These are phyloP conservation scores for Hyppa rectilinea DNA, from an alignment of 2,888 invertebrate genomes.

Conservation along the genomic window DNA sequence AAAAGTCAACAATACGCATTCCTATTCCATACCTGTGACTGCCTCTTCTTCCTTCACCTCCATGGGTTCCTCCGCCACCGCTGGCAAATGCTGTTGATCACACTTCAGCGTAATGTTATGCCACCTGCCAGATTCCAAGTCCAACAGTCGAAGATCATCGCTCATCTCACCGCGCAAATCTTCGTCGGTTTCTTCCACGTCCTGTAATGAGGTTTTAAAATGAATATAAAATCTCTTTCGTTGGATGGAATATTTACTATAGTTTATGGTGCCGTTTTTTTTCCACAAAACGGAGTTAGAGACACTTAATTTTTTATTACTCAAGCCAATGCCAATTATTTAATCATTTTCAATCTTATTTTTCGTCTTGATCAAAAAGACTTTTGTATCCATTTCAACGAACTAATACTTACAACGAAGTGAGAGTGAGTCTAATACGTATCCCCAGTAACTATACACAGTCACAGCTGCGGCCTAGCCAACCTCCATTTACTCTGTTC, in stretches of 20 bases:
- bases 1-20: neutral
- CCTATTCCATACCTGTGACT: slow-evolving; percentile 41
- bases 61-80: slow-evolving; percentile 1
- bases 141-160: slow-evolving; percentile 94
- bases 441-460: too few relatives aligned
- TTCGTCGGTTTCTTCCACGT: slow-evolving; percentile 96
- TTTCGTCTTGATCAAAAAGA: too few relatives aligned
- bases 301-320: too few relatives aligned
- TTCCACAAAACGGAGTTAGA: too few relatives aligned
- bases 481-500: too few relatives aligned
- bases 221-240: neutral
- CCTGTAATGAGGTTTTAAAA: slow-evolving; percentile 80
- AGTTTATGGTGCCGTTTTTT: too few relatives aligned
- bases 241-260: too few relatives aligned
- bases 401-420: neutral
- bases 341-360: too few relatives aligned
- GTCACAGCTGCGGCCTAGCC: too few relatives aligned
- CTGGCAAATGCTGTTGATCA: slow-evolving; percentile 58
- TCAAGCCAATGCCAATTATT: too few relatives aligned
- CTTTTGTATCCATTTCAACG: too few relatives aligned
- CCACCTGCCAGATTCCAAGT: slow-evolving; percentile 94
- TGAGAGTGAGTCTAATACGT: too few relatives aligned
- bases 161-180: slow-evolving; percentile 94
- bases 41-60: slow-evolving; percentile 40
- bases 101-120: slow-evolving; percentile 88